Percentiles rank a stretch among this genome's conserved stretches.
Evolutionary conservation across 2,888 invertebrate species (phyloP).

Genomic region (Amphipoea oculea): DNA sequence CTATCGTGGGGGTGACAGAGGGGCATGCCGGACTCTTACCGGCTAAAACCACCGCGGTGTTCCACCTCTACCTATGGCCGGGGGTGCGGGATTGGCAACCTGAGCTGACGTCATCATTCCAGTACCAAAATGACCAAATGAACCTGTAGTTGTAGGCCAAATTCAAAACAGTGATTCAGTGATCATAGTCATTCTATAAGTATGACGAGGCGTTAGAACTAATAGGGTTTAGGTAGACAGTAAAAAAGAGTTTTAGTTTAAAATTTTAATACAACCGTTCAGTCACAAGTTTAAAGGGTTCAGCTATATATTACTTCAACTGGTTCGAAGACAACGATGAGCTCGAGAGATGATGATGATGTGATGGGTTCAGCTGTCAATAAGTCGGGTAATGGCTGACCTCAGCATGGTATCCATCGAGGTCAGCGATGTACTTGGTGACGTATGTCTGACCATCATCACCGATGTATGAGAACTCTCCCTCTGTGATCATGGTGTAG

Average conservation of each 20-base stretch:
- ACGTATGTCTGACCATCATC: constrained; percentile 80
- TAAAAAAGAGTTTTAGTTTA: neutral
- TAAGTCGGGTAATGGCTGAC: constrained; percentile 72
- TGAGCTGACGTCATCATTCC: constrained; percentile 41
- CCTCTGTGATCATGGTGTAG: constrained; percentile 76
- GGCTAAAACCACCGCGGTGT: too few relatives aligned
- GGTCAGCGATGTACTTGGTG: constrained; percentile 78
- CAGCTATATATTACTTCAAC: constrained; percentile 10
- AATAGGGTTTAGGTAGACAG: neutral
- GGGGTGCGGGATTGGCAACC: too few relatives aligned
- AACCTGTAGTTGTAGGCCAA: constrained; percentile 20
- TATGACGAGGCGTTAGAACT: neutral
- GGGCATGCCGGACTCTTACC: too few relatives aligned
- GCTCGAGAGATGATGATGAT: neutral
- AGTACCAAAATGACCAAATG: constrained; percentile 26
- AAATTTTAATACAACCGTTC: constrained; percentile 20
- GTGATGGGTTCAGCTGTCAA: constrained; percentile 61
- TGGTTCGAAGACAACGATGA: neutral
- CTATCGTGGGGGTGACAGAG: too few relatives aligned
- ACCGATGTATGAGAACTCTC: constrained; percentile 77
- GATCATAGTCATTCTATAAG: neutral
- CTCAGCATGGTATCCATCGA: constrained; percentile 75
- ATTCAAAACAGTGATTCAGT: neutral
- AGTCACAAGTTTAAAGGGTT: neutral
- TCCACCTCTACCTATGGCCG: too few relatives aligned